Percentiles rank a stretch among this genome's conserved stretches.
phyloP scores from a whole-genome alignment of 2,888 invertebrate genomes.

The Eupeodes luniger region DNA sequence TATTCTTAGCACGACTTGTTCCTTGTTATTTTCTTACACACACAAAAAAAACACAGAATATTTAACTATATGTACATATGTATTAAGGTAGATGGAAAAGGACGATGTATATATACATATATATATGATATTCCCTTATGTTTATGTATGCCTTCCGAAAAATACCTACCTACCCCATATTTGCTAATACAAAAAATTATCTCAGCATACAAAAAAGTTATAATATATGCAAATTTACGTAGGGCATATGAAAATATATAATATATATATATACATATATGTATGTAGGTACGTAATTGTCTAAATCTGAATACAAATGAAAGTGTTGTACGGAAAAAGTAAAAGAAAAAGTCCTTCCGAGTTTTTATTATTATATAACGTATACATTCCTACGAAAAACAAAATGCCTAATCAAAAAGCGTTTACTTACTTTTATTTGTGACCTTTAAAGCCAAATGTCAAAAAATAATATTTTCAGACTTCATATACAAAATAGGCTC shows the following conservation, averaged over 20 bases:
- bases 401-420: slow-evolving; percentile 13
- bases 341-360: not conserved
- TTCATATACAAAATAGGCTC: not conserved
- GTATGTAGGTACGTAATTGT: slow-evolving; percentile 3
- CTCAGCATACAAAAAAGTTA: slow-evolving; percentile 5
- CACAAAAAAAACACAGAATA: not conserved
- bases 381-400: not conserved
- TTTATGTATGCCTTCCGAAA: not conserved
- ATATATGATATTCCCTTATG: not conserved
- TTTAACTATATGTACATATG: too few relatives aligned
- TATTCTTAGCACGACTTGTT: not conserved
- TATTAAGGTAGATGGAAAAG: too few relatives aligned
- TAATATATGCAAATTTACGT: slow-evolving; percentile 24
- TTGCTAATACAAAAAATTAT: not conserved
- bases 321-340: slow-evolving; percentile 2
- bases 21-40: not conserved
- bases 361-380: not conserved
- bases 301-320: slow-evolving; percentile 29
- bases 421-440: slow-evolving; percentile 18
- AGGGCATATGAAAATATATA: not conserved
- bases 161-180: not conserved
- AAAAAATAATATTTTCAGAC: not conserved
- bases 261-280: too few relatives aligned
- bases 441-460: slow-evolving; percentile 7
- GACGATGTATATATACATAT: not conserved